Base-by-base conservation (phyloP, 1,140 invertebrate species). In the Caenorhabditis brenneri region DNA sequence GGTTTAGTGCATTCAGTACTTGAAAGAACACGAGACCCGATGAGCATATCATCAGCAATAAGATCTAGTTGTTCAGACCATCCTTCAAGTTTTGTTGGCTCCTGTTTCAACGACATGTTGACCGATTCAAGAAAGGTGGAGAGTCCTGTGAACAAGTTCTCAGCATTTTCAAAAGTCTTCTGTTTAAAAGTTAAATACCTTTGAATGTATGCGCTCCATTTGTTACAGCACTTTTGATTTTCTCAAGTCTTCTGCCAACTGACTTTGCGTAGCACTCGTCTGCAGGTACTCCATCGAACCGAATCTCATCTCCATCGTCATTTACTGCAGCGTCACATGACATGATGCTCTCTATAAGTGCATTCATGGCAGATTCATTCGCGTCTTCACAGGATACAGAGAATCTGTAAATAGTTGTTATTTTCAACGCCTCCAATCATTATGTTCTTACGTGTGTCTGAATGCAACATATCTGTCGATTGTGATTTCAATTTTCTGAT, bases 1-100 rank as follows among this genome's bases (percentile, higher is more conserved):
- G 81, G 55, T 51, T 82, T 82, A 24, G 60, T 60, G 24, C 81
- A 69, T 36, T 82, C 81, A 31, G 55, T 69, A 12, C 60, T 82
- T 2, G 81, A 65, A n/a, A 82, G 58, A 29, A 74, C 29, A 31
- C 60, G 55, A 33, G 22, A 24, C 10, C 33, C 58, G 16, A 82
- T 15, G 1, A 82, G 60, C 16, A 82, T 58, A 29, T 82, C 81
- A 33, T 19, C 81, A 19, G 81, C 46, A 10, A 36, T n/a, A 12
- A 82, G 24, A 29, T 82, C 58, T 0, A 69, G 22, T 74, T 82
- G 36, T 46, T 82, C 58, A 9, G 55, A 69, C 81, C 81, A 82
- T 16, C 81, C 81, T 46, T 82, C 42, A 6, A 74, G 36, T 74
- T 74, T 74, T 27, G 48, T 36, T 33, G 53, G 6, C 24, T 58